Percentiles rank a stretch among this genome's conserved stretches.
Evolutionary conservation across 2,797 vertebrate genomes (phyloP).

Genomic region (Podarcis lilfordi): DNA sequence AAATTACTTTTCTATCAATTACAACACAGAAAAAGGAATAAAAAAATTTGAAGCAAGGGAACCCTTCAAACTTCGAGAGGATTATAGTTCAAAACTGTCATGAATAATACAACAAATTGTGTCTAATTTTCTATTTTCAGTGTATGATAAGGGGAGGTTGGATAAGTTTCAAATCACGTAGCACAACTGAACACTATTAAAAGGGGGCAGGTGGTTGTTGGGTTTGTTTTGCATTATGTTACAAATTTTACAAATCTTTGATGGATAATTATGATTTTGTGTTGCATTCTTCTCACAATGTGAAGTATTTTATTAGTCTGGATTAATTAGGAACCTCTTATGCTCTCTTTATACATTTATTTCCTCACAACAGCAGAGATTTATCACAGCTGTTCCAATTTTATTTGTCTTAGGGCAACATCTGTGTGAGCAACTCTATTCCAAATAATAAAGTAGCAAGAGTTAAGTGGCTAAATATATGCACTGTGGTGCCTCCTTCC

Average conservation of each 20-base stretch:
- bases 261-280: neutral
- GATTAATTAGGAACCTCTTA: conserved; percentile 14
- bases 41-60: conserved; percentile 9
- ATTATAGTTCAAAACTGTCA: conserved; percentile 30
- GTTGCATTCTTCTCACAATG: neutral
- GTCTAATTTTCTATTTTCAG: conserved; percentile 20
- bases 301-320: conserved; percentile 31
- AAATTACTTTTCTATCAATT: neutral
- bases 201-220: conserved; percentile 13
- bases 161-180: neutral
- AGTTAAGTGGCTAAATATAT: conserved; percentile 25
- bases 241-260: conserved; percentile 34
- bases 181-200: neutral
- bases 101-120: conserved; percentile 47
- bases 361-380: conserved; percentile 20
- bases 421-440: conserved; percentile 29
- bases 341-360: conserved; percentile 14
- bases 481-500: neutral
- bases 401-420: conserved; percentile 12
- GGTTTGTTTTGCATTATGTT: conserved; percentile 11
- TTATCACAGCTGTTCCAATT: conserved; percentile 34
- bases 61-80: conserved; percentile 10
- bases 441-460: neutral
- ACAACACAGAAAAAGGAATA: neutral
- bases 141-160: neutral